Percentiles rank a stretch among this genome's conserved stretches.
phyloP scores from a whole-genome alignment of 2,888 invertebrate genomes.

The Agrotis ipsilon region DNA sequence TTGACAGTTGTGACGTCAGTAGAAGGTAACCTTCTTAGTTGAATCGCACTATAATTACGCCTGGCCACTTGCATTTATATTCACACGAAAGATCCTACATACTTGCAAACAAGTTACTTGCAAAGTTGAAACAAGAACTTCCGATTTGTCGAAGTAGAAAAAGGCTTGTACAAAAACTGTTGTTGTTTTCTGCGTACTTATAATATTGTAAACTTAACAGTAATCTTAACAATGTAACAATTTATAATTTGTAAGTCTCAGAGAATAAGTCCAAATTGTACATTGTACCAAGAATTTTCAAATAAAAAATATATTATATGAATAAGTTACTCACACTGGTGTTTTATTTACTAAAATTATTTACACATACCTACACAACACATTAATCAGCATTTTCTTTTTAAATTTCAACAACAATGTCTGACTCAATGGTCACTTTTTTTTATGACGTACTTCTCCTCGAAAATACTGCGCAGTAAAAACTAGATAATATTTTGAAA shows the following conservation, averaged over 20 bases:
- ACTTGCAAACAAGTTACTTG: background rate
- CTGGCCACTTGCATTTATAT: background rate
- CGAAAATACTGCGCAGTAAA: background rate
- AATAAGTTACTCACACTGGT: conserved; percentile 85
- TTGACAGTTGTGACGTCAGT: too few species aligned
- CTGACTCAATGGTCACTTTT: background rate
- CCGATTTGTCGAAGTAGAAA: conserved; percentile 20
- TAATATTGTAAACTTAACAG: conserved; percentile 30
- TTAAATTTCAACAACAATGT: too few species aligned
- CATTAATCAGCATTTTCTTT: background rate
- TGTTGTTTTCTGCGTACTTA: conserved; percentile 58
- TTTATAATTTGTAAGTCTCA: conserved; percentile 75
- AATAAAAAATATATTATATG: conserved; percentile 86
- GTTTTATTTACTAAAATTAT: conserved; percentile 72
- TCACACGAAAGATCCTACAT: background rate
- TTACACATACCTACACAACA: background rate
- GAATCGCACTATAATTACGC: too few species aligned
- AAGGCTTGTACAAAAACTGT: background rate
- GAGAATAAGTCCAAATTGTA: conserved; percentile 84
- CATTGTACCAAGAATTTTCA: conserved; percentile 88
- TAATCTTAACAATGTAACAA: conserved; percentile 60
- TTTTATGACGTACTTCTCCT: background rate
- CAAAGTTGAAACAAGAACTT: background rate
- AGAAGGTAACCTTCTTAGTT: too few species aligned
- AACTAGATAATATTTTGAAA: background rate